Percentiles rank a stretch among this genome's conserved stretches.
Evolutionary conservation across 1,140 invertebrate species (phyloP).

Genomic region (Scaptomyza hsui): DNA sequence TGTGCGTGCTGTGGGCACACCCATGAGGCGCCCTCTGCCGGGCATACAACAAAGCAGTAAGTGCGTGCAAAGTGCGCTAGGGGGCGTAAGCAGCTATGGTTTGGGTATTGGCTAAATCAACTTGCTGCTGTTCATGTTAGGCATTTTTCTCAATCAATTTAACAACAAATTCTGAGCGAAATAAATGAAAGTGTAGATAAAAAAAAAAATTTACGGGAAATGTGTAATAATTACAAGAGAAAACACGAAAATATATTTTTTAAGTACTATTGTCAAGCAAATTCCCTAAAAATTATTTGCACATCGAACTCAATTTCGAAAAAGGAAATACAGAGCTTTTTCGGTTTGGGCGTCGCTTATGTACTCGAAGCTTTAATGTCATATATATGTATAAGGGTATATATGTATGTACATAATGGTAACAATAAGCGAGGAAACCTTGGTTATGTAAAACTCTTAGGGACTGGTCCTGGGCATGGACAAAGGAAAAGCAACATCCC

Average conservation of each 20-base stretch:
- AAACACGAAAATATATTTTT: neutral
- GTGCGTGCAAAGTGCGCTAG: slow-evolving; percentile 29
- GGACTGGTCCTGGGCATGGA: slow-evolving; percentile 42
- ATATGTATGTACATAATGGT: neutral
- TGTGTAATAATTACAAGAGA: too few species aligned
- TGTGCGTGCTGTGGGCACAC: slow-evolving; percentile 44
- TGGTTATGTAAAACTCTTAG: slow-evolving; percentile 41
- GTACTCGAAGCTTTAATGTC: slow-evolving; percentile 56
- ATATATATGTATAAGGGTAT: neutral
- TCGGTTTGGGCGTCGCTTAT: slow-evolving; percentile 60
- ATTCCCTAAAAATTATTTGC: slow-evolving; percentile 30
- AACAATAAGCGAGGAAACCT: slow-evolving; percentile 10
- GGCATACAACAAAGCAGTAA: neutral
- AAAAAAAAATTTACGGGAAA: neutral
- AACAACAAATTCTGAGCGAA: neutral
- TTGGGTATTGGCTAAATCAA: slow-evolving; percentile 36
- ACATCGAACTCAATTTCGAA: slow-evolving; percentile 44
- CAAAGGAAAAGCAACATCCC: slow-evolving; percentile 61
- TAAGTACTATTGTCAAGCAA: neutral
- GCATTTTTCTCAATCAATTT: slow-evolving; percentile 5
- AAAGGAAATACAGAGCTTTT: slow-evolving; percentile 62
- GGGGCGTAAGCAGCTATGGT: slow-evolving; percentile 41
- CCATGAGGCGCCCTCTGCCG: slow-evolving; percentile 40
- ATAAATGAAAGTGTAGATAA: neutral
- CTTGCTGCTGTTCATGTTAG: neutral